Percentiles rank a stretch among this genome's conserved stretches.
These are phyloP conservation scores for Melanerpes formicivorus DNA, from an alignment of 2,113 vertebrate species.

Conservation along the genomic window DNA sequence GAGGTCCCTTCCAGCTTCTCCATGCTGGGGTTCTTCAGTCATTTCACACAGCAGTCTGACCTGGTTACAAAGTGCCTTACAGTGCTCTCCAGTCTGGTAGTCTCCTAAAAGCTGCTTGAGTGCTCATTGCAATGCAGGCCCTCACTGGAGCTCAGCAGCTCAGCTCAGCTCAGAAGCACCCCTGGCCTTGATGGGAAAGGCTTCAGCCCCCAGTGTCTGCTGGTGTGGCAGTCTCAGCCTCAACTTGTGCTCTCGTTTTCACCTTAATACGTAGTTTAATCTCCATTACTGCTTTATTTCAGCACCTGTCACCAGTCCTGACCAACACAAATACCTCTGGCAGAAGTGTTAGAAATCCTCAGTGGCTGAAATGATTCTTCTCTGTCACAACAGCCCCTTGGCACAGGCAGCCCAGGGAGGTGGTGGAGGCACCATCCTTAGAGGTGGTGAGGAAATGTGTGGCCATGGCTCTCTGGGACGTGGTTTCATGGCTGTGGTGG, in stretches of 20 bases:
- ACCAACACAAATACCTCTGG: neutral
- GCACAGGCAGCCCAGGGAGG: too few relatives aligned
- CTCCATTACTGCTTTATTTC: neutral
- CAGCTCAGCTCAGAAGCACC: neutral
- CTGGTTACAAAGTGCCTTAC: neutral
- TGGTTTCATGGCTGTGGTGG: too few relatives aligned
- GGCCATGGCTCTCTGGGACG: too few relatives aligned
- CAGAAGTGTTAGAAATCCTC: neutral
- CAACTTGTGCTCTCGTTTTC: neutral
- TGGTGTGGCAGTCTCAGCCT: neutral
- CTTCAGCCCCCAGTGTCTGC: neutral
- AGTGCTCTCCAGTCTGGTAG: neutral
- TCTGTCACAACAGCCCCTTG: neutral
- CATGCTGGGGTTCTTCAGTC: neutral
- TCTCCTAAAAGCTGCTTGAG: constrained; percentile 17
- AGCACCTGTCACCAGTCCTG: neutral
- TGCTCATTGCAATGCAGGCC: constrained; percentile 17
- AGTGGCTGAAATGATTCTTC: neutral
- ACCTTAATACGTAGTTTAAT: neutral
- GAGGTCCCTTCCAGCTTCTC: too few relatives aligned
- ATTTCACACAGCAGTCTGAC: neutral
- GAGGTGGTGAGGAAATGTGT: too few relatives aligned
- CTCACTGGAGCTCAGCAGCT: constrained; percentile 2
- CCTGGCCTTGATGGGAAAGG: neutral
- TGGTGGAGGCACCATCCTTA: too few relatives aligned